A percentile compares a stretch with the other conserved stretches of the same genome.
Evolutionary conservation across 2,113 vertebrate genomes (phyloP).

Genomic region (Rafetus swinhoei): DNA sequence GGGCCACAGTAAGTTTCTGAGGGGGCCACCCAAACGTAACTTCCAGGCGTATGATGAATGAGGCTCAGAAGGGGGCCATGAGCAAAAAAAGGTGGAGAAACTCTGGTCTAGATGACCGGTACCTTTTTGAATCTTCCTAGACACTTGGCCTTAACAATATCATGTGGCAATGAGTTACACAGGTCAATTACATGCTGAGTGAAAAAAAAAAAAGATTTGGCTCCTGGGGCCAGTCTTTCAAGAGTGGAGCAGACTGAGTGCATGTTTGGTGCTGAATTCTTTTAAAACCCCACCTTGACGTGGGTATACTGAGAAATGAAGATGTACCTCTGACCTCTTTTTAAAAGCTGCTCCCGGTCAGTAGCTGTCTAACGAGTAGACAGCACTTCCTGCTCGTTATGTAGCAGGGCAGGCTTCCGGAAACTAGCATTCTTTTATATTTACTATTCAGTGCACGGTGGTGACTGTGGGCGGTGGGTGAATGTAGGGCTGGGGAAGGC

Average conservation of each 20-base stretch:
- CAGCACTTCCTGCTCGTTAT: not conserved
- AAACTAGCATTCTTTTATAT: not conserved
- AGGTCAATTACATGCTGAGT: constrained; percentile 59
- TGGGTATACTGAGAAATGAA: not conserved
- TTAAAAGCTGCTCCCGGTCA: not conserved
- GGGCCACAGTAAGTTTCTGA: too few species aligned
- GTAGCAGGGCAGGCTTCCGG: constrained; percentile 25
- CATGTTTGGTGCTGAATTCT: accelerated
- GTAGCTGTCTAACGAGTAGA: not conserved
- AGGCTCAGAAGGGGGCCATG: too few species aligned
- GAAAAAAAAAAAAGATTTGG: constrained; percentile 39
- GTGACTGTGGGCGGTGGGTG: not conserved
- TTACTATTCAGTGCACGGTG: not conserved
- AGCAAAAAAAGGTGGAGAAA: too few species aligned
- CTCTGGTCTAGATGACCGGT: not conserved
- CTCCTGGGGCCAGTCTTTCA: not conserved
- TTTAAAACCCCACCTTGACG: not conserved
- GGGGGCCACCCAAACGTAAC: too few species aligned
- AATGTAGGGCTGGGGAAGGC: too few species aligned
- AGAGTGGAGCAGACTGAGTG: not conserved
- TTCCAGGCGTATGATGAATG: too few species aligned
- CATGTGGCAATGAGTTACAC: constrained; percentile 48
- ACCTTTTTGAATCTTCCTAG: not conserved
- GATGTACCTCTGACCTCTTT: not conserved
- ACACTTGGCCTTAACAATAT: constrained; percentile 37